Conservation (phyloP, 2,888 invertebrate species). For the Pachymerium ferrugineum region DNA sequence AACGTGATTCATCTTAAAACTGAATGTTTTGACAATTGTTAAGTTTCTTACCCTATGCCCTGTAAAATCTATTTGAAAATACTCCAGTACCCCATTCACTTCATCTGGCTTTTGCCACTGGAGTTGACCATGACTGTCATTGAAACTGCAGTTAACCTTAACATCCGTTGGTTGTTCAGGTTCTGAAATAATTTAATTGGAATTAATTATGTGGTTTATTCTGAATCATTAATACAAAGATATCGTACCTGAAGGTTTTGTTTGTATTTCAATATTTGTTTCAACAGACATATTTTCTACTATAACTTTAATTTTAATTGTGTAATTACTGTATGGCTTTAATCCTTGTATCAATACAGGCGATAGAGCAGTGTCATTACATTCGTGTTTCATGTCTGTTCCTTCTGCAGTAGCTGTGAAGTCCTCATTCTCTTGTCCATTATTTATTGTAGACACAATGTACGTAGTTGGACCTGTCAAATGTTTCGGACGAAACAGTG, state of each 20-base stretch:
- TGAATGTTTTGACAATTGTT: background rate
- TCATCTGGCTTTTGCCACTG: background rate
- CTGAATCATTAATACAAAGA: background rate
- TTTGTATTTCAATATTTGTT: background rate
- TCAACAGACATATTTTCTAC: background rate
- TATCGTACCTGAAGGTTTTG: background rate
- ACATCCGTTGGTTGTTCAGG: background rate
- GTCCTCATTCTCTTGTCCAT: too few relatives aligned
- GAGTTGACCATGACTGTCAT: background rate
- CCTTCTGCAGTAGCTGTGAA: background rate
- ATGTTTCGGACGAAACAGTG: too few relatives aligned
- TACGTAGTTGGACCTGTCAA: too few relatives aligned
- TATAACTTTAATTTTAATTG: background rate
- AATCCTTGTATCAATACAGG: background rate
- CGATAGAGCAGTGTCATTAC: background rate
- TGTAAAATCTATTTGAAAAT: background rate
- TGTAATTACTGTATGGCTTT: background rate
- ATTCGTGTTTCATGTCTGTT: background rate
- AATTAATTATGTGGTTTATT: background rate
- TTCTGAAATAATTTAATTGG: background rate
- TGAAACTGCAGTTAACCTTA: background rate
- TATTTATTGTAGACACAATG: too few relatives aligned
- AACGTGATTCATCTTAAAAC: background rate
- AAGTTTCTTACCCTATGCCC: background rate
- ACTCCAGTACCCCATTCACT: background rate